A percentile compares a stretch with the other conserved stretches of the same genome.
Evolutionary conservation across 2,797 vertebrate species (phyloP).

Genomic region (Centroberyx gerrardi): DNA sequence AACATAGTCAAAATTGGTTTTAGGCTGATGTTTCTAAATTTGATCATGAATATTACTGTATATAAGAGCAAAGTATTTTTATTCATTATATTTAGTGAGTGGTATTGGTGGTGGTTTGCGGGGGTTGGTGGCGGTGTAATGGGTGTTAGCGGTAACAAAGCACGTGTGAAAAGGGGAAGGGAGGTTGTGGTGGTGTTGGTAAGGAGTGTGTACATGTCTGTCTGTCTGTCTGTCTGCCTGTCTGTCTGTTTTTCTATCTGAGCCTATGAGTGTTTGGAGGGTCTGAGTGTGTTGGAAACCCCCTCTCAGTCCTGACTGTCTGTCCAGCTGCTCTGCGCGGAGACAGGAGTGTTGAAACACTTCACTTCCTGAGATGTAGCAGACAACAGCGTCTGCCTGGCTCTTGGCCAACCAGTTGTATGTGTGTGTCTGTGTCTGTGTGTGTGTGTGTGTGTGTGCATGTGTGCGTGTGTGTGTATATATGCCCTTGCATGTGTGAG

Average conservation of each 20-base stretch:
- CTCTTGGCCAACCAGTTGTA: background rate
- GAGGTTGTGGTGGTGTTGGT: conserved; percentile 47
- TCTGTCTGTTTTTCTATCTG: conserved; percentile 52
- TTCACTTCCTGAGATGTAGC: conserved; percentile 65
- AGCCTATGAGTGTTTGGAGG: conserved; percentile 48
- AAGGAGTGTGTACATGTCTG: conserved; percentile 43
- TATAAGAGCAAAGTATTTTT: background rate
- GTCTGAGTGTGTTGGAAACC: conserved; percentile 67
- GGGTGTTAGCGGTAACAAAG: conserved; percentile 35
- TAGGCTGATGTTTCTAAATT: no score
- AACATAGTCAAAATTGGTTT: background rate
- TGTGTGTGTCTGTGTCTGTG: conserved; percentile 17
- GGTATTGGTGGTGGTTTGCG: conserved; percentile 52
- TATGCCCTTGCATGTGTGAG: background rate
- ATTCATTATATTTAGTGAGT: conserved; percentile 14
- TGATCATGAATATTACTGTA: no score
- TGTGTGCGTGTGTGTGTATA: conserved; percentile 16
- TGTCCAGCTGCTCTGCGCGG: conserved; percentile 68
- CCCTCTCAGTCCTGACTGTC: conserved; percentile 55
- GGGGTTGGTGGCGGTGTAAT: conserved; percentile 29
- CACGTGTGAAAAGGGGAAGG: conserved; percentile 56
- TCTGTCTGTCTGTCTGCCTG: conserved; percentile 66
- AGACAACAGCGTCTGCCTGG: conserved; percentile 29
- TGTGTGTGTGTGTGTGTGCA: conserved; percentile 18
- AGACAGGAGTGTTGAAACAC: conserved; percentile 75